Conservation (phyloP, 2,888 invertebrate species). For the Nebria brevicollis region DNA sequence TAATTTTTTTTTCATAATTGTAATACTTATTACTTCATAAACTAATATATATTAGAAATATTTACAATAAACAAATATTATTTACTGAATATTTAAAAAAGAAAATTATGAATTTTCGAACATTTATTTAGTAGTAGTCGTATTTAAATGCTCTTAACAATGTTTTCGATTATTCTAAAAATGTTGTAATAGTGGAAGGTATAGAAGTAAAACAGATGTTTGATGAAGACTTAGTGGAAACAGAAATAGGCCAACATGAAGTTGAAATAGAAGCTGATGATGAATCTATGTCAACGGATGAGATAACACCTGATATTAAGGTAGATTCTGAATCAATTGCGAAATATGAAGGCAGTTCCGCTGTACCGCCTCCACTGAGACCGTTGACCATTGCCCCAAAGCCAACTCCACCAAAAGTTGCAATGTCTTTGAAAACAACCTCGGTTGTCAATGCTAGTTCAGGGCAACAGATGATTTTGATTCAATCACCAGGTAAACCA, state of each 20-base stretch:
- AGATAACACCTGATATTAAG: constrained; percentile 56
- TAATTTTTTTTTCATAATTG: too few species aligned
- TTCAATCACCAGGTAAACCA: constrained; percentile 61
- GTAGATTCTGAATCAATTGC: constrained; percentile 22
- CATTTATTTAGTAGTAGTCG: too few species aligned
- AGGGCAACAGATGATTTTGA: constrained; percentile 64
- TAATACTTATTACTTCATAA: too few species aligned
- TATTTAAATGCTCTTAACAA: too few species aligned
- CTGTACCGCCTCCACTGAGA: constrained; percentile 57
- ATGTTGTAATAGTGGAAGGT: constrained; percentile 20
- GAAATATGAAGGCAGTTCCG: constrained; percentile 23
- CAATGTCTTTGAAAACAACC: constrained; percentile 59
- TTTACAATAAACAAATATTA: too few species aligned
- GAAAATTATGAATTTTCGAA: too few species aligned
- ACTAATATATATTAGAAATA: too few species aligned
- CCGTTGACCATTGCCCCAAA: constrained; percentile 67
- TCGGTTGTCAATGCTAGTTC: constrained; percentile 52
- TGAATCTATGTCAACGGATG: constrained; percentile 54
- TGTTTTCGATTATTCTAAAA: too few species aligned
- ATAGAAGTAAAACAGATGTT: constrained; percentile 42
- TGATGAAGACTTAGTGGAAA: constrained; percentile 47
- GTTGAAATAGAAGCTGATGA: constrained; percentile 60
- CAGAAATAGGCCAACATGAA: constrained; percentile 55
- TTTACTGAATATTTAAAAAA: too few species aligned
- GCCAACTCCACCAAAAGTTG: constrained; percentile 59